A percentile compares a stretch with the other conserved stretches of the same genome.
Conservation (phyloP, 1,140 invertebrate species). For the Ceratosolen solmsi region DNA sequence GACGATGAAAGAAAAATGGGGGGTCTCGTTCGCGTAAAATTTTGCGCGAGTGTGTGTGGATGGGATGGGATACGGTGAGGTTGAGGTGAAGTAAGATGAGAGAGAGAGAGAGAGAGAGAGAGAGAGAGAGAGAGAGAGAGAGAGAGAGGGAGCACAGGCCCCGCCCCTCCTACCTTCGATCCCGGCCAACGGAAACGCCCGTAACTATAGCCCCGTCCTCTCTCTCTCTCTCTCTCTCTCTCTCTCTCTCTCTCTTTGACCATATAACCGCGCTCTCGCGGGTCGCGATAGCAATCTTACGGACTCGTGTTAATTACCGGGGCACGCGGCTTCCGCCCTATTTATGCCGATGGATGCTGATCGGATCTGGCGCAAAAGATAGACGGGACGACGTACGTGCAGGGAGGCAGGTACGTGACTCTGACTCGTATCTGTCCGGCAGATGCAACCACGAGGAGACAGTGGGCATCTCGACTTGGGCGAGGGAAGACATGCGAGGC, state of each 20-base stretch:
- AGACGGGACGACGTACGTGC: not conserved
- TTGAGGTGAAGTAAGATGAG: no score
- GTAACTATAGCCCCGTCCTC: not conserved
- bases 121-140: no score
- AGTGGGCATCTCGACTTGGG: not conserved
- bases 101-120: no score
- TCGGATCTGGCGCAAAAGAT: slow-evolving; percentile 36
- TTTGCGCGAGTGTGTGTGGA: no score
- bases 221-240: not conserved
- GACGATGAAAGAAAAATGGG: no score
- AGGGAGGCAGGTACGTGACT: slow-evolving; percentile 12
- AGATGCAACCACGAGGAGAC: not conserved
- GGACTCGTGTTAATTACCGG: slow-evolving; percentile 42
- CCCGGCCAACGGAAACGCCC: not conserved
- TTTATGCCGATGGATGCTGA: slow-evolving; percentile 43
- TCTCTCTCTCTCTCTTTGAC: slow-evolving; percentile 5
- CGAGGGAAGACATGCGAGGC: not conserved
- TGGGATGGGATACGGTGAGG: no score
- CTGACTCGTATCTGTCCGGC: not conserved
- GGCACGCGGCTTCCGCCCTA: not conserved
- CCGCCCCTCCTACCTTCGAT: not conserved
- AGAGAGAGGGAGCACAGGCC: no score
- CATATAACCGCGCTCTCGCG: slow-evolving; percentile 21
- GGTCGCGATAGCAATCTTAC: slow-evolving; percentile 35
- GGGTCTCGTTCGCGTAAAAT: no score